Evolutionary conservation across 2,113 vertebrate genomes (phyloP).

Genomic region (Arizona elegans): DNA sequence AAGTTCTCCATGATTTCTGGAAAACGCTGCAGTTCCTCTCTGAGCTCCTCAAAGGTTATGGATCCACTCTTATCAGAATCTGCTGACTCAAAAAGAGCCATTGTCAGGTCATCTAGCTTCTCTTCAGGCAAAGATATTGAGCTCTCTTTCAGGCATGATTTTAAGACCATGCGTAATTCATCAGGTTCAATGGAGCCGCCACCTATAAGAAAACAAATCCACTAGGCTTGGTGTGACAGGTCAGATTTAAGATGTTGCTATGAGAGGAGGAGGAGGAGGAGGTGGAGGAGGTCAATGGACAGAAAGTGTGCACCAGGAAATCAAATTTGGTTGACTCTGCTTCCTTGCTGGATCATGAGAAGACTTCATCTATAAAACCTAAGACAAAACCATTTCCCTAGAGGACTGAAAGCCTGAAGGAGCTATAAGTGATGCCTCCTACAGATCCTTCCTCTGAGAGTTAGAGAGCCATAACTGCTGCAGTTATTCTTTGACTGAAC

Average conservation of each 20-base stretch:
- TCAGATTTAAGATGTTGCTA: neutral
- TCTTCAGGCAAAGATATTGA: slow-evolving; percentile 81
- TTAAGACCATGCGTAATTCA: slow-evolving; percentile 79
- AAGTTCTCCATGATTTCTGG: slow-evolving; percentile 89
- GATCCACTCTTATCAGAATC: slow-evolving; percentile 82
- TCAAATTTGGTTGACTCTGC: neutral
- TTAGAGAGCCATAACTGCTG: neutral
- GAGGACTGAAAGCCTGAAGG: neutral
- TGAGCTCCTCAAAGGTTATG: slow-evolving; percentile 89
- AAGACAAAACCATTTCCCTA: neutral
- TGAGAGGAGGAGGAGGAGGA: neutral
- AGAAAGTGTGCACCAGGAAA: neutral
- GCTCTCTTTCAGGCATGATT: slow-evolving; percentile 82
- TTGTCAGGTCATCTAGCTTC: slow-evolving; percentile 80
- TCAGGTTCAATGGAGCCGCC: slow-evolving; percentile 83
- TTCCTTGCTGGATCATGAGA: neutral
- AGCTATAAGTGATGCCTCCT: neutral
- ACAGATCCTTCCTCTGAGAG: neutral
- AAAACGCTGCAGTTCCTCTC: slow-evolving; percentile 78
- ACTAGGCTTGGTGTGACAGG: rapidly evolving
- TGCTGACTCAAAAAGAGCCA: slow-evolving; percentile 80
- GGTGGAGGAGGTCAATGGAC: neutral
- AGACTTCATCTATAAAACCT: neutral
- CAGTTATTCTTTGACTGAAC: neutral
- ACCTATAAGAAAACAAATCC: slow-evolving; percentile 58